Base-by-base conservation (phyloP, 2,888 invertebrate species). In the Girardia tigrina region DNA sequence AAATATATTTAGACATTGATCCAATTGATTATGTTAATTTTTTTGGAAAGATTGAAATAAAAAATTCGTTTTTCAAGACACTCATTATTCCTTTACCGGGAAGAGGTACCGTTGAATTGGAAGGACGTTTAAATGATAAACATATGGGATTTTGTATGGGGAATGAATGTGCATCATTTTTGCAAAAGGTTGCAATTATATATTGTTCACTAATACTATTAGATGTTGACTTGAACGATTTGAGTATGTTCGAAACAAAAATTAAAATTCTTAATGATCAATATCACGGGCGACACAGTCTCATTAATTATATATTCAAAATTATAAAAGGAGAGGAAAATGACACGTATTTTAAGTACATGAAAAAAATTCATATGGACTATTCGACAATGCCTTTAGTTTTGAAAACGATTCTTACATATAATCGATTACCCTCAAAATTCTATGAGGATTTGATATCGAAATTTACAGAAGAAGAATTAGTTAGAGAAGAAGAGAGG, bases 11-110 rank as follows among this genome's bases (percentile, higher is more conserved):
- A 23, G 56, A 56, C n/a, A 56, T 56, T 20, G n/a, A 56, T 56
- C 56, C 56, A 4, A 56, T 56, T 56, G 71, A 71, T 28, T n/a
- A 28, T 23, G 20, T 71, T 2, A 71, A 71, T 23, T 71, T 71
- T 28, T 28, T 71, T 6, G 71, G 71, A 6, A 71, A 71, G 26
- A 28, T 71, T 6, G 6, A 27, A 28, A 28, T 27, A 6, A 27
- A 4, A 71, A 2, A 28, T 12, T 28, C 28, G 2, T 6, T 28
- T n/a, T 27, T 27, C 1, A 2, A 12, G n/a, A 71, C 16, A 28
- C 23, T 12, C n/a, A n/a, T 71, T 4, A 23, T 71, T 12, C 71
- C 71, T 6, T 28, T 71, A 28, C n/a, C 20, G 16, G 71, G 71
- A 12, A 14, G 28, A 2, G 71, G 71, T 26, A 71, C 71, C 16